Conservation (phyloP, 1,140 invertebrate genomes). For the Plutomurus gul region DNA sequence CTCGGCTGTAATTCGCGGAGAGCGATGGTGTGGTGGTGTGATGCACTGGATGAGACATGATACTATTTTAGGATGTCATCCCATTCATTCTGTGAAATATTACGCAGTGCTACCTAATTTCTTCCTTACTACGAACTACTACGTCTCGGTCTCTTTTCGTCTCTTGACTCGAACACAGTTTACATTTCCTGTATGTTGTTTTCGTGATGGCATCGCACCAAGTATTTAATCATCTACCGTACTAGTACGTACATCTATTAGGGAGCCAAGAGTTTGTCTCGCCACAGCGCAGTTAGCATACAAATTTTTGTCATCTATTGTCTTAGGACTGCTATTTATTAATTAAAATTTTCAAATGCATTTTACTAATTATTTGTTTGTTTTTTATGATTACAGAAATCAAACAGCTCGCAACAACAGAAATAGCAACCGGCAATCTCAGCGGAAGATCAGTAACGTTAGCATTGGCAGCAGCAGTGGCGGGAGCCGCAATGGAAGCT, state of each 20-base stretch:
- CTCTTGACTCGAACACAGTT: neutral
- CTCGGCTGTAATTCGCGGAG: neutral
- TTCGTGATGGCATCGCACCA: neutral
- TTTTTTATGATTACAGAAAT: neutral
- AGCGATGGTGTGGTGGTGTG: constrained; percentile 16
- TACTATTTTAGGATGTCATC: constrained; percentile 1
- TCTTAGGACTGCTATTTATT: neutral
- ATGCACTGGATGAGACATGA: neutral
- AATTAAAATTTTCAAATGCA: too few species aligned
- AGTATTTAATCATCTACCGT: neutral
- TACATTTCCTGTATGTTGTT: neutral
- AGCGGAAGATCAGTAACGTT: constrained; percentile 32
- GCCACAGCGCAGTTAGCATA: neutral
- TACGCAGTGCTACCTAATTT: neutral
- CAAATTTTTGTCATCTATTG: neutral
- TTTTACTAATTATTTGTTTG: neutral
- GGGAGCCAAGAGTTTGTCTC: neutral
- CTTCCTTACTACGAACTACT: neutral
- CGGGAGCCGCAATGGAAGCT: constrained; percentile 43
- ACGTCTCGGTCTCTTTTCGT: too few species aligned
- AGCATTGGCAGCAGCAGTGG: constrained; percentile 38
- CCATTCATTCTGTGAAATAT: neutral
- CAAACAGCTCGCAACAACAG: neutral
- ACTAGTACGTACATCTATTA: neutral
- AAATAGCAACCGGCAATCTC: neutral